A percentile compares a stretch with the other conserved stretches of the same genome.
Evolutionary conservation across 1,140 invertebrate genomes (phyloP).

Genomic region (Aphelinus certus): DNA sequence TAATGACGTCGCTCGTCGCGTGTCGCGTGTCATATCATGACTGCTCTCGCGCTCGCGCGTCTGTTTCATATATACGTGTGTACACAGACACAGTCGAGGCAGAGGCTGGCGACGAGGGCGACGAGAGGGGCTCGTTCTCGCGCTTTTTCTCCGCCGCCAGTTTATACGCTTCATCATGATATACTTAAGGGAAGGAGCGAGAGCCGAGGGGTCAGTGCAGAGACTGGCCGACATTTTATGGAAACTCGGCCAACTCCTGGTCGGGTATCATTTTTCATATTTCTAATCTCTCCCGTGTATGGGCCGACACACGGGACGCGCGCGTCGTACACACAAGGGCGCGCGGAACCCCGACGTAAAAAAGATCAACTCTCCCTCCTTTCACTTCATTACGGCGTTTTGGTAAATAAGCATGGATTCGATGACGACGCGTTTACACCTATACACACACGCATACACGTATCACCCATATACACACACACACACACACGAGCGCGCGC

Average conservation of each 20-base stretch:
- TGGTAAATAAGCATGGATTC: constrained; percentile 17
- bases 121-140: constrained; percentile 16
- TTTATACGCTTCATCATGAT: constrained; percentile 50
- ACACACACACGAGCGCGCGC: too few species aligned
- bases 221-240: constrained; percentile 28
- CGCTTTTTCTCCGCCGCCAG: constrained; percentile 14
- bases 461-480: too few species aligned
- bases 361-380: constrained; percentile 22
- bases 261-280: constrained; percentile 40
- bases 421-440: constrained; percentile 15
- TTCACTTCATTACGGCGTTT: constrained; percentile 24
- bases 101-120: background rate
- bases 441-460: background rate
- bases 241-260: constrained; percentile 18
- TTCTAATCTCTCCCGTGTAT: constrained; percentile 31
- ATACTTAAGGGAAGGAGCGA: constrained; percentile 36
- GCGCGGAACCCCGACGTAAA: background rate
- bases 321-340: background rate
- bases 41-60: constrained; percentile 36
- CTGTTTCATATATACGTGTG: constrained; percentile 39
- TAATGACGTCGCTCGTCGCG: constrained; percentile 48
- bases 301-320: background rate
- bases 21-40: constrained; percentile 48
- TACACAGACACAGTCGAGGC: background rate
- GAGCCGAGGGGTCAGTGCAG: constrained; percentile 14